Conservation (phyloP, 92 coral and sea anemone species). For the Epizoanthus fatuus region DNA sequence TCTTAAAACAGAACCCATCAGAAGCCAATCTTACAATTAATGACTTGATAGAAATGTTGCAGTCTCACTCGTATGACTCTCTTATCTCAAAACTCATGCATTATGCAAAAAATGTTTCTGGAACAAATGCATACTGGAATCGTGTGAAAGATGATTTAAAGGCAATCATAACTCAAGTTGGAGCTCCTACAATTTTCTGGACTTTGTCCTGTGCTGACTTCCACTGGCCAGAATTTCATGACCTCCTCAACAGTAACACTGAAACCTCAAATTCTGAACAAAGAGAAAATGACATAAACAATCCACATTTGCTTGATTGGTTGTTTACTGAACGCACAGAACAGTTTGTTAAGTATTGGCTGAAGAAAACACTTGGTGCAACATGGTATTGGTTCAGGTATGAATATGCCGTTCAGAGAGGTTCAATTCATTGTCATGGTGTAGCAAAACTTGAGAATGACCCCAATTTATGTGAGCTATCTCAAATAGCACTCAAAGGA, state of each 20-base stretch:
- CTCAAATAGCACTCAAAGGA: slow-evolving; percentile 59
- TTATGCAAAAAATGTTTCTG: slow-evolving; percentile 38
- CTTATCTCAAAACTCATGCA: slow-evolving; percentile 40
- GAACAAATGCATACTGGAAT: slow-evolving; percentile 39
- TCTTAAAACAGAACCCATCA: slow-evolving; percentile 26
- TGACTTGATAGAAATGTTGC: slow-evolving; percentile 28
- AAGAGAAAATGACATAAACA: slow-evolving; percentile 50
- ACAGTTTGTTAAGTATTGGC: slow-evolving; percentile 72
- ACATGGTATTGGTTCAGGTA: slow-evolving; percentile 77
- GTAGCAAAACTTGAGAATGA: slow-evolving; percentile 76
- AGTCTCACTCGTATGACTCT: slow-evolving; percentile 5
- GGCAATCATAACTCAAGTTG: slow-evolving; percentile 27
- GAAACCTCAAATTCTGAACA: slow-evolving; percentile 19
- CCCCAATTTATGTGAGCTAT: slow-evolving; percentile 69
- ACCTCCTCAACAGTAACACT: neutral
- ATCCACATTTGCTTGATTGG: slow-evolving; percentile 67
- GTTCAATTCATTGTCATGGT: no score
- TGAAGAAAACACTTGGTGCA: slow-evolving; percentile 56
- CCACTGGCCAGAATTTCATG: slow-evolving; percentile 35
- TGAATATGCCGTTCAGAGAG: slow-evolving; percentile 76
- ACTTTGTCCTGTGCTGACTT: slow-evolving; percentile 42
- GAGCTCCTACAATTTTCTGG: slow-evolving; percentile 44
- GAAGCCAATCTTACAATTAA: slow-evolving; percentile 22
- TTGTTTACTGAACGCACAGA: slow-evolving; percentile 73
- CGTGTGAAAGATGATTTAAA: slow-evolving; percentile 31